phyloP scores from a whole-genome alignment of 1,140 invertebrate genomes.

The Colletes latitarsis region DNA sequence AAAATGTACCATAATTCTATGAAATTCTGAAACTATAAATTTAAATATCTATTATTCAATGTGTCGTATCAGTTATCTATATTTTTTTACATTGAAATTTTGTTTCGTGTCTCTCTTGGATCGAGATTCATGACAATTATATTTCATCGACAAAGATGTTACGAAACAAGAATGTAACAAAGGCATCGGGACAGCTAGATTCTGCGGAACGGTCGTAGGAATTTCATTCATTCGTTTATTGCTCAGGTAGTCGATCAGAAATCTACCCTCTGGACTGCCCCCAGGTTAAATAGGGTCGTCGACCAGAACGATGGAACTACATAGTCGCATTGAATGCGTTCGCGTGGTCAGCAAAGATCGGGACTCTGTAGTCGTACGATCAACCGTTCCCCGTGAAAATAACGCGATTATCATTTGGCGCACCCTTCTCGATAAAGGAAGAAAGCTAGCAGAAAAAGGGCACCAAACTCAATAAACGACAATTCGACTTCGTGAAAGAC shows the following conservation, averaged over 20 bases:
- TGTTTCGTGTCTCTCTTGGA: too few relatives aligned
- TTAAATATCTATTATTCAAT: too few relatives aligned
- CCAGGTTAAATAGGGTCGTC: conserved; percentile 57
- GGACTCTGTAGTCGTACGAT: conserved; percentile 30
- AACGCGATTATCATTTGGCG: conserved; percentile 21
- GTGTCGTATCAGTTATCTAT: too few relatives aligned
- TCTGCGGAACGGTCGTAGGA: conserved; percentile 49
- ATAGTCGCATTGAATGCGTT: conserved; percentile 45
- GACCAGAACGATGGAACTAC: conserved; percentile 57
- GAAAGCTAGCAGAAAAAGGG: background rate
- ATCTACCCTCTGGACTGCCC: conserved; percentile 56
- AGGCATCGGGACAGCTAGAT: conserved; percentile 47
- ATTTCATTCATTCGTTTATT: conserved; percentile 67
- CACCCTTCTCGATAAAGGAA: background rate
- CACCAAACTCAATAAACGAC: background rate
- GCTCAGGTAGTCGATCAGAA: conserved; percentile 62
- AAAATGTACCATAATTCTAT: too few relatives aligned
- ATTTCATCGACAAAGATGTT: conserved; percentile 24
- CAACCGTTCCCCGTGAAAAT: conserved; percentile 25
- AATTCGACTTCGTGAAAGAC: background rate
- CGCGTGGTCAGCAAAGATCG: conserved; percentile 56
- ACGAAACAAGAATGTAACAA: conserved; percentile 35
- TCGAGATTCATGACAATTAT: background rate
- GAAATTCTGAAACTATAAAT: too few relatives aligned
- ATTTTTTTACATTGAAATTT: too few relatives aligned